phyloP scores from a whole-genome alignment of 2,797 vertebrate genomes.

The Xenopus petersii region DNA sequence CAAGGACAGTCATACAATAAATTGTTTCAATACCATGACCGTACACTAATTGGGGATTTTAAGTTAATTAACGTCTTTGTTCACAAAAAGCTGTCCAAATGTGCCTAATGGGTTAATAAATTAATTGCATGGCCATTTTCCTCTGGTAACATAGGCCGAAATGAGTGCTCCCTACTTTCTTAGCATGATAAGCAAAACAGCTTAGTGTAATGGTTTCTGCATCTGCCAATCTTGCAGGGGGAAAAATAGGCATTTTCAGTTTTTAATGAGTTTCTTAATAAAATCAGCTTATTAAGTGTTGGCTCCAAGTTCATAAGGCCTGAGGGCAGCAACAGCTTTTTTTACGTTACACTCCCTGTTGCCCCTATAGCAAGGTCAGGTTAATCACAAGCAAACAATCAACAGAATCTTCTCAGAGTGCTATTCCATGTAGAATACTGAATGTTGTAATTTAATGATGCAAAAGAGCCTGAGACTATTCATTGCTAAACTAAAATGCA shows the following conservation, averaged over 20 bases:
- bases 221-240: constrained; percentile 30
- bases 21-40: too few relatives aligned
- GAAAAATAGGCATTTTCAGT: constrained; percentile 34
- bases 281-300: constrained; percentile 41
- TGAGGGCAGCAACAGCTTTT: constrained; percentile 28
- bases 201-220: not conserved
- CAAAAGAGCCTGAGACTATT: not conserved
- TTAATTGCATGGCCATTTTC: too few relatives aligned
- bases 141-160: too few relatives aligned
- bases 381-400: constrained; percentile 43
- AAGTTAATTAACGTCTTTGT: too few relatives aligned
- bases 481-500: too few relatives aligned
- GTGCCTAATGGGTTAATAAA: too few relatives aligned
- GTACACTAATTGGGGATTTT: too few relatives aligned
- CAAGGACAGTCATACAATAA: too few relatives aligned
- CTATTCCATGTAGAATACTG: constrained; percentile 14
- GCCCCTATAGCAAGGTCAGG: constrained; percentile 34
- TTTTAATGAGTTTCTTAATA: constrained; percentile 46
- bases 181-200: too few relatives aligned
- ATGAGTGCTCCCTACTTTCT: too few relatives aligned
- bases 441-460: constrained; percentile 21
- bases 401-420: constrained; percentile 17
- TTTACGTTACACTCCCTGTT: constrained; percentile 31
- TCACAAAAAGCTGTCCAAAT: too few relatives aligned
- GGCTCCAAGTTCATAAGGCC: constrained; percentile 41